Evolutionary conservation across 2,113 vertebrate genomes (phyloP).

Genomic region (Illadopsis cleaveri): DNA sequence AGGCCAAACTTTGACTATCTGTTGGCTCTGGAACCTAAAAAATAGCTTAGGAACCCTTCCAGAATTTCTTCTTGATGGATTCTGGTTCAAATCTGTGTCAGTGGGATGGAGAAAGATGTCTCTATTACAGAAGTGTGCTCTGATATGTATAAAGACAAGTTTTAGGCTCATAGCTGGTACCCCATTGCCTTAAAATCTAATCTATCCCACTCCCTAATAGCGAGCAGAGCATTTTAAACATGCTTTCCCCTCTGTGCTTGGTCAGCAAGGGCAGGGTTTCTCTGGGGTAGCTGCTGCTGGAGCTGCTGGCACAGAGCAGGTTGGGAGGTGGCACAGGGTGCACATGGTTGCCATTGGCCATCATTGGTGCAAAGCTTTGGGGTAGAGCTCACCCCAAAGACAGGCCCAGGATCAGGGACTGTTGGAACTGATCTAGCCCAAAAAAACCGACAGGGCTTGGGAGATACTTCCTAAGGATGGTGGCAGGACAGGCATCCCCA

Average conservation of each 20-base stretch:
- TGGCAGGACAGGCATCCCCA: background rate
- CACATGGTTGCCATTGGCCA: rapidly evolving
- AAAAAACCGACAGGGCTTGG: rapidly evolving
- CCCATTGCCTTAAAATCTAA: background rate
- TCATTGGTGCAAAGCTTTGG: rapidly evolving
- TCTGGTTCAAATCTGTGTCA: background rate
- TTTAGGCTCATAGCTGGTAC: background rate
- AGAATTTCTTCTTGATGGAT: background rate
- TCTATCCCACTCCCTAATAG: background rate
- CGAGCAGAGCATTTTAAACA: background rate
- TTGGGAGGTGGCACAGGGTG: background rate
- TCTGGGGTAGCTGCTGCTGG: rapidly evolving
- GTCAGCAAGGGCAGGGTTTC: background rate
- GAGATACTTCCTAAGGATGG: background rate
- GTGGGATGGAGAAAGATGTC: background rate
- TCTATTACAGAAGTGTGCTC: background rate
- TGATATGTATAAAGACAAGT: background rate
- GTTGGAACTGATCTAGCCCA: background rate
- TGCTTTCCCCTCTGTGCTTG: background rate
- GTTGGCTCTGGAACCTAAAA: background rate
- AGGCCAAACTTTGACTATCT: background rate
- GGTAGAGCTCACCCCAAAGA: background rate
- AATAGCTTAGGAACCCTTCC: background rate
- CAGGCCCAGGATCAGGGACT: background rate
- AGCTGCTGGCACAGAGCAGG: background rate